Conservation (phyloP, 2,888 invertebrate genomes). For the Abrostola triplasia region DNA sequence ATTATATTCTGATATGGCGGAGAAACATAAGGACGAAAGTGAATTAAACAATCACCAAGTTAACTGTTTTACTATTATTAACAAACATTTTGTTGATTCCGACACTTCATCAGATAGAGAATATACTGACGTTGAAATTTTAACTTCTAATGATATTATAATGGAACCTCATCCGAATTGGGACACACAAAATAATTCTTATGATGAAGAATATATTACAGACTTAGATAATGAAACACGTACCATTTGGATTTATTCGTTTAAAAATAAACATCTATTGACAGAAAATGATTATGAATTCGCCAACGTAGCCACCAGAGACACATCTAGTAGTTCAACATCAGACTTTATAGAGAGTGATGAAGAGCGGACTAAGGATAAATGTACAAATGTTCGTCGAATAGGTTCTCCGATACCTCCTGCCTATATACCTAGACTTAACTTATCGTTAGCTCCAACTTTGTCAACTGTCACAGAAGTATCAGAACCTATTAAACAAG, state of each 20-base stretch:
- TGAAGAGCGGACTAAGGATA: constrained; percentile 49
- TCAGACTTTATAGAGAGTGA: constrained; percentile 61
- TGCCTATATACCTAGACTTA: constrained; percentile 70
- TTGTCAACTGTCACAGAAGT: constrained; percentile 80
- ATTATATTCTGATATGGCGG: constrained; percentile 21
- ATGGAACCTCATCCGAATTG: constrained; percentile 38
- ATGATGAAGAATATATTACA: constrained; percentile 57
- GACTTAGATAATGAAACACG: constrained; percentile 63
- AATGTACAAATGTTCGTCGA: constrained; percentile 49
- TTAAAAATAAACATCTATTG: constrained; percentile 71
- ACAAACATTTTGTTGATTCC: constrained; percentile 63
- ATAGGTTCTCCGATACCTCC: constrained; percentile 71
- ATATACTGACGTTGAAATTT: constrained; percentile 55
- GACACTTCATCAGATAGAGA: constrained; percentile 66
- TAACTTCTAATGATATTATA: constrained; percentile 38
- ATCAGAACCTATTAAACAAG: constrained; percentile 66
- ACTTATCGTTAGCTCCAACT: constrained; percentile 68
- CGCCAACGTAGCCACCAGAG: constrained; percentile 61
- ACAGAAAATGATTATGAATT: constrained; percentile 66
- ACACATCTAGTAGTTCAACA: constrained; percentile 58
- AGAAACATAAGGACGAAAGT: constrained; percentile 25
- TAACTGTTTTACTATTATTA: constrained; percentile 71
- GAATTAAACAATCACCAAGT: constrained; percentile 56
- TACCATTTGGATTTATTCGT: constrained; percentile 79
- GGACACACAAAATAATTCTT: constrained; percentile 50